Conservation (phyloP, 1,140 invertebrate genomes). For the Lasioglossum albipes region DNA sequence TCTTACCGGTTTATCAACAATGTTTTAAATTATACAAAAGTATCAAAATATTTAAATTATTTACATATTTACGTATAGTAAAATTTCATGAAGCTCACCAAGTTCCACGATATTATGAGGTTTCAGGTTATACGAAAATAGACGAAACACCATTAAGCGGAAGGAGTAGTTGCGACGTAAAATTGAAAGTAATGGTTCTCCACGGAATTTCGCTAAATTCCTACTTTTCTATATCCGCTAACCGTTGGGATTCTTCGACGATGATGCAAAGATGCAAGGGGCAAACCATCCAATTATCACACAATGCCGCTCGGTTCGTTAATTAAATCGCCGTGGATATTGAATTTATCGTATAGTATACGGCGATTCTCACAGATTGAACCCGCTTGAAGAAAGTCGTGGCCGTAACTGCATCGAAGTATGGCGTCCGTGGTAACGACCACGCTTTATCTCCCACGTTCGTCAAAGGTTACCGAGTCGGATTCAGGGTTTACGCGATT, state of each 20-base stretch:
- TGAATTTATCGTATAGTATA: not conserved
- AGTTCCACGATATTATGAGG: too few species aligned
- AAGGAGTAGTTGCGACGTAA: not conserved
- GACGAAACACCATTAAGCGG: not conserved
- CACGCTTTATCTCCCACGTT: constrained; percentile 56
- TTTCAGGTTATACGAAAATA: too few species aligned
- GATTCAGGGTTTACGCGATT: constrained; percentile 49
- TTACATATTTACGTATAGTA: too few species aligned
- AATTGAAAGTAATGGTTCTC: constrained; percentile 1
- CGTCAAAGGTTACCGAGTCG: constrained; percentile 47
- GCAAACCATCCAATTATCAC: constrained; percentile 17
- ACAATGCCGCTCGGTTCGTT: constrained; percentile 18
- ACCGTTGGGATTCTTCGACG: not conserved
- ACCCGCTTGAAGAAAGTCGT: constrained; percentile 15
- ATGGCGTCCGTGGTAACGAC: constrained; percentile 24
- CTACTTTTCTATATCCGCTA: not conserved
- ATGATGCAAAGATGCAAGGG: not conserved
- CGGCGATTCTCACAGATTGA: not conserved
- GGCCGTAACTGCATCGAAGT: not conserved
- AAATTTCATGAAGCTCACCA: too few species aligned
- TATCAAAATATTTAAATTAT: too few species aligned
- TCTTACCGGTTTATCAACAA: too few species aligned
- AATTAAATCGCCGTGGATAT: constrained; percentile 27
- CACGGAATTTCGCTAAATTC: not conserved
- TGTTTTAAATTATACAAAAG: too few species aligned